phyloP scores from a whole-genome alignment of 2,888 invertebrate species.

The Enchytraeus crypticus region DNA sequence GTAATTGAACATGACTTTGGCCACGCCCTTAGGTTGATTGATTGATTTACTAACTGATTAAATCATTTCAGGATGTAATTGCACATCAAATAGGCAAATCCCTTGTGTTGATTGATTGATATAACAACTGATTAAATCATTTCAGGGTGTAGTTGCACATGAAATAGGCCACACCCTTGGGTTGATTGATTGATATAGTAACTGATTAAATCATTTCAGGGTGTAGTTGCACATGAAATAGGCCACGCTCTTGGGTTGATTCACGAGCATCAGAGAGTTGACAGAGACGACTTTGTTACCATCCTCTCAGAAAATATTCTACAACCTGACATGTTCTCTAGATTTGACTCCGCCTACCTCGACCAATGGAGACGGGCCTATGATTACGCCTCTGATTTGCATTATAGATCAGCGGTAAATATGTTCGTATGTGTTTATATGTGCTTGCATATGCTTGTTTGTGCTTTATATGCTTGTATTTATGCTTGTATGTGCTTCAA shows the following conservation, averaged over 20 bases:
- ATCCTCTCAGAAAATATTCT: constrained; percentile 17
- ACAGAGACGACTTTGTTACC: constrained; percentile 22
- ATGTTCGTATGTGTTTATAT: too few species aligned
- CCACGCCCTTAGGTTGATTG: too few species aligned
- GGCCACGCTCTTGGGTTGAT: constrained; percentile 23
- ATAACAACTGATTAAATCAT: too few species aligned
- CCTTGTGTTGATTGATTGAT: too few species aligned
- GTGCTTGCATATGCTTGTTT: too few species aligned
- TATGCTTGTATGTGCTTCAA: too few species aligned
- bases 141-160: constrained; percentile 11
- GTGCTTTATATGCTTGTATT: too few species aligned
- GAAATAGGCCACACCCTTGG: background rate
- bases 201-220: background rate
- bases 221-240: constrained; percentile 23
- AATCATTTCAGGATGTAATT: too few species aligned
- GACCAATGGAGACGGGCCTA: background rate
- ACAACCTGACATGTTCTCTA: background rate
- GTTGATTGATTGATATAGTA: too few species aligned
- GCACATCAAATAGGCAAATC: too few species aligned
- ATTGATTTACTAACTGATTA: too few species aligned
- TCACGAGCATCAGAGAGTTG: constrained; percentile 25
- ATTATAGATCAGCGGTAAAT: constrained; percentile 9
- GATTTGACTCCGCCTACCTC: constrained; percentile 1
- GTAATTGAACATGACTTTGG: too few species aligned
- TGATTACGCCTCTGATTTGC: constrained; percentile 16